Evolutionary conservation across 2,888 invertebrate species (phyloP).

Genomic region (Elegia similella): DNA sequence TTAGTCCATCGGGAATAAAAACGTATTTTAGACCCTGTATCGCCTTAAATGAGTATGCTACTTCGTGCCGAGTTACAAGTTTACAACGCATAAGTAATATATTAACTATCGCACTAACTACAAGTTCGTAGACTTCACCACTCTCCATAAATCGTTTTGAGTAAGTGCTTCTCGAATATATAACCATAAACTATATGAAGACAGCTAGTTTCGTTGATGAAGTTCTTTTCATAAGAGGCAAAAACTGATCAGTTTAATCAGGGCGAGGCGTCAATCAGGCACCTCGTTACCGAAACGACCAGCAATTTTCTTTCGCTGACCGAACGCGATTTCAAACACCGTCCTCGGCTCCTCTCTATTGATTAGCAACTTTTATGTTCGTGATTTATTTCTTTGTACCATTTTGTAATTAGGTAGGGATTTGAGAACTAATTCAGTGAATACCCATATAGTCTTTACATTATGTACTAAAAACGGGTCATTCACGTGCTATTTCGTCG

Average conservation of each 20-base stretch:
- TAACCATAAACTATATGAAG: conserved; percentile 10
- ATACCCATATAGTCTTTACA: background rate
- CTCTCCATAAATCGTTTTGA: conserved; percentile 27
- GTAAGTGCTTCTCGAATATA: background rate
- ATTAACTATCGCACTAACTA: background rate
- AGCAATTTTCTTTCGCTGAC: conserved; percentile 74
- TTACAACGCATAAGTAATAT: background rate
- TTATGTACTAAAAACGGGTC: too few relatives aligned
- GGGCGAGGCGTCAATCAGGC: conserved; percentile 67
- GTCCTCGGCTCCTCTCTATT: conserved; percentile 43
- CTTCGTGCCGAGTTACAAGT: background rate
- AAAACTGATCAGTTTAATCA: conserved; percentile 78
- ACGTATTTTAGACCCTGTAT: too few relatives aligned
- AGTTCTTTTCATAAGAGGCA: conserved; percentile 67
- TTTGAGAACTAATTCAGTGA: background rate
- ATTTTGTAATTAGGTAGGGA: conserved; percentile 1
- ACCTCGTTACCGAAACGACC: conserved; percentile 73
- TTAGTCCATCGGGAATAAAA: too few relatives aligned
- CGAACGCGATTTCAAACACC: conserved; percentile 60
- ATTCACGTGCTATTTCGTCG: too few relatives aligned
- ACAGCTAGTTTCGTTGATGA: conserved; percentile 54
- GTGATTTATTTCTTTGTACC: conserved; percentile 1
- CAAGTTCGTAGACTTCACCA: background rate
- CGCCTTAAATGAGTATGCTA: background rate
- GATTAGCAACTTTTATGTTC: conserved; percentile 36